Base-by-base conservation (phyloP, 2,113 vertebrate species). In the Agapornis roseicollis region DNA sequence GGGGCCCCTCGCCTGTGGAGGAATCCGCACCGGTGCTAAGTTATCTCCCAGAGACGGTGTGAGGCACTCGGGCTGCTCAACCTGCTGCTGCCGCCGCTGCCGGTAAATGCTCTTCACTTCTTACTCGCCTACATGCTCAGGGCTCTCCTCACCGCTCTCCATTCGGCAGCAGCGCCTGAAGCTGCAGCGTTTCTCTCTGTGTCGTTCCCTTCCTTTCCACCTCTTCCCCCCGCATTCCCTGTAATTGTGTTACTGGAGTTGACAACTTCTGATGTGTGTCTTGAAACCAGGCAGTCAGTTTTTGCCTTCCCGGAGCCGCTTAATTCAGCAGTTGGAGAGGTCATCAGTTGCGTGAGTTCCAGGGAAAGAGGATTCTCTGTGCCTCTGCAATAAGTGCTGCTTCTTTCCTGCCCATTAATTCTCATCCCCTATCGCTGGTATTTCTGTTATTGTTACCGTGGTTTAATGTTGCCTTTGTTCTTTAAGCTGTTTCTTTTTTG, bases 31-130 rank as follows among this genome's bases (percentile, higher is more conserved):
- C 89, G 93, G 77, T 86, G 97, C 96, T 84, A 98, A 98, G 97
- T 98, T 98, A 42, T 97, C 97, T 96, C 96, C 96, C 97, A 92
- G 97, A 95, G 97, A 97, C 98, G 96, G 95, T 89, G 97, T 88
- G 98, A 98, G 96, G 96, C 97, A 82, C 97, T 96, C 95, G 96
- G 97, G 97, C 97, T 96, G 97, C 97, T 97, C 97, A 94, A 95
- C 96, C 97, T 97, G 97, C 69, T 33, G 69, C 88, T 94, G 97
- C 64, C 12, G 71, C 90, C 14, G 72, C 84, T 83, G 97, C 97
- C n/a, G 98, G 98, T 98, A 98, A 98, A 98, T 89, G 97, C 95
- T 97, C 96, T 95, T 95, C 96, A 65, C 97, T 98, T 96, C 96
- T 96, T 87, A 95, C 94, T 97, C 5, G 95, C 96, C 65, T 96